These are phyloP conservation scores for Platycnemis pennipes DNA, from an alignment of 2,888 invertebrate species.

Conservation along the genomic window DNA sequence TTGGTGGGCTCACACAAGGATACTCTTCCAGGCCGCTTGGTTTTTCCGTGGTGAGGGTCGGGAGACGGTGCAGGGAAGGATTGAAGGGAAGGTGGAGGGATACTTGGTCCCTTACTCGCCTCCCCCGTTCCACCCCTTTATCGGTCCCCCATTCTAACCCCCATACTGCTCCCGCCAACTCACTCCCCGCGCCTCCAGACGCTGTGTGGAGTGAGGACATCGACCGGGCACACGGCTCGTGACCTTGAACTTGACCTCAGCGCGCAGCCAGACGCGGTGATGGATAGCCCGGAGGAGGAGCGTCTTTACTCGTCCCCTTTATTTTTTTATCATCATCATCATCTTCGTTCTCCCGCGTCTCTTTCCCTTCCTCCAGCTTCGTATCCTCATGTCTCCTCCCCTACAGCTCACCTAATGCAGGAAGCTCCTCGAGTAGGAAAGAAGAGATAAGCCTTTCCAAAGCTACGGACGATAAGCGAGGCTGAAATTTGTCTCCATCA, in stretches of 20 bases:
- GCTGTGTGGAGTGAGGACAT: slow-evolving; percentile 43
- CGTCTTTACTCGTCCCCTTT: slow-evolving; percentile 26
- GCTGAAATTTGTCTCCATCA: slow-evolving; percentile 66
- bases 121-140: background rate
- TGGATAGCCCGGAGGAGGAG: slow-evolving; percentile 58
- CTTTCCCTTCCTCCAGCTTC: background rate
- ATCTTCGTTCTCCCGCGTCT: background rate
- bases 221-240: slow-evolving; percentile 54
- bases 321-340: background rate
- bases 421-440: background rate
- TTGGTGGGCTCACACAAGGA: slow-evolving; percentile 18
- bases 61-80: slow-evolving; percentile 19
- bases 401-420: background rate
- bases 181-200: slow-evolving; percentile 8
- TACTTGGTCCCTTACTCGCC: background rate
- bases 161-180: background rate
- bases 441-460: slow-evolving; percentile 45
- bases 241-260: slow-evolving; percentile 66
- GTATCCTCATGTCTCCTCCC: background rate
- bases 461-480: slow-evolving; percentile 52
- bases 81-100: background rate
- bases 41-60: background rate
- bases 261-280: slow-evolving; percentile 63
- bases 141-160: background rate
- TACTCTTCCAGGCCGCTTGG: slow-evolving; percentile 2